Conservation (phyloP, 2,888 invertebrate genomes). For the Polyploca ridens region DNA sequence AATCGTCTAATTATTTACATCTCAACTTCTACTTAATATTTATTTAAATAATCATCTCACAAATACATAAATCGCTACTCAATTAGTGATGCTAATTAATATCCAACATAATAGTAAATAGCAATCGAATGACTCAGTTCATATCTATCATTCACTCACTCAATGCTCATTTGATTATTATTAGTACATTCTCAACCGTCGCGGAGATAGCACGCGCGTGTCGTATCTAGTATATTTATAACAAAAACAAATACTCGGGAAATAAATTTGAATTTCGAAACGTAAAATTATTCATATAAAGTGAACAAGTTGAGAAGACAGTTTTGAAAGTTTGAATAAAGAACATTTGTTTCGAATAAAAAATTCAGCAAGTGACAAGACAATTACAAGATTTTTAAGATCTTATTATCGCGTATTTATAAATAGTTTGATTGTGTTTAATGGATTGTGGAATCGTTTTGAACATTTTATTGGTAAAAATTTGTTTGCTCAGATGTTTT, state of each 20-base stretch:
- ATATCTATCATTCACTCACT: conserved; percentile 6
- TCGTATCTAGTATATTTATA: conserved; percentile 5
- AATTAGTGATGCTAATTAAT: background rate
- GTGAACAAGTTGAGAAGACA: background rate
- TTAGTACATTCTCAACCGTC: background rate
- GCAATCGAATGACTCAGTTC: background rate
- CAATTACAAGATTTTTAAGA: background rate
- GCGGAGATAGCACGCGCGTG: background rate
- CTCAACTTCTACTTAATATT: background rate
- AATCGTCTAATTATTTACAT: background rate
- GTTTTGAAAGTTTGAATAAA: background rate
- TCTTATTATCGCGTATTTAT: conserved; percentile 1
- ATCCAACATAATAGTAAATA: background rate
- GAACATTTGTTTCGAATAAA: background rate
- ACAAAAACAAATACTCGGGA: background rate
- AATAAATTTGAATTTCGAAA: conserved; percentile 3
- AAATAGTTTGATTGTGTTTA: conserved; percentile 3
- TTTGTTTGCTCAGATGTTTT: background rate
- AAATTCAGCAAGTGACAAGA: background rate
- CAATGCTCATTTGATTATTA: background rate
- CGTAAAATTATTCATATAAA: background rate
- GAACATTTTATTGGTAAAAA: background rate
- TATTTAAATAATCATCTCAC: background rate
- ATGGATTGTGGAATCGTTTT: background rate
- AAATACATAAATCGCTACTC: background rate